phyloP scores from a whole-genome alignment of 2,888 invertebrate genomes.

The Lobophora halterata region DNA sequence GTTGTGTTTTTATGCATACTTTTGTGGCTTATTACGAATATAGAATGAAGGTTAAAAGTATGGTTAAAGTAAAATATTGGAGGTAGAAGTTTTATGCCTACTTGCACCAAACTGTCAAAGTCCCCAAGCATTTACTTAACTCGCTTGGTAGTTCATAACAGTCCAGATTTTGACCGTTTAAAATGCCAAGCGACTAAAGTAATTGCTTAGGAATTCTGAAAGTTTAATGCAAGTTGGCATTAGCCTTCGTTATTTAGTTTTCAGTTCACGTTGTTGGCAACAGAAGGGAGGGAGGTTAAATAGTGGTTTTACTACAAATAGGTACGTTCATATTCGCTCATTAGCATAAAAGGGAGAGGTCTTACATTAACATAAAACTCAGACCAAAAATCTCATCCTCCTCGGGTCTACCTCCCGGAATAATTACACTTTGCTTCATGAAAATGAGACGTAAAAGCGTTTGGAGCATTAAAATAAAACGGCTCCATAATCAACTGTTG shows the following conservation, averaged over 20 bases:
- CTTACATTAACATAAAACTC: constrained; percentile 65
- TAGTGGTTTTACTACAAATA: constrained; percentile 53
- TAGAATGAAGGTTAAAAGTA: too few relatives aligned
- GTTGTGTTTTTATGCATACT: too few relatives aligned
- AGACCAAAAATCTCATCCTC: constrained; percentile 61
- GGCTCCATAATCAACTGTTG: constrained; percentile 41
- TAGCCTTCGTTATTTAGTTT: constrained; percentile 7
- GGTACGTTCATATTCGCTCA: constrained; percentile 53
- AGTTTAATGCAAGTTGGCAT: too few relatives aligned
- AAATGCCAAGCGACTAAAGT: too few relatives aligned
- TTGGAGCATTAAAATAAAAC: constrained; percentile 46
- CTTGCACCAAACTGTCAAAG: too few relatives aligned
- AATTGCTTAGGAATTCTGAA: too few relatives aligned
- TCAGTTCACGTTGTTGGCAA: constrained; percentile 13
- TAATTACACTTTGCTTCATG: constrained; percentile 65
- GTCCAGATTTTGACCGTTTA: too few relatives aligned
- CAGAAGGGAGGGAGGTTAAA: constrained; percentile 46
- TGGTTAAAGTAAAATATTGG: too few relatives aligned
- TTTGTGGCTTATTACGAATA: too few relatives aligned
- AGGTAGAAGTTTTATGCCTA: too few relatives aligned
- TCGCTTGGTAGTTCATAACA: too few relatives aligned
- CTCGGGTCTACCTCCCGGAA: constrained; percentile 46
- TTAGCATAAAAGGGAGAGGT: constrained; percentile 60
- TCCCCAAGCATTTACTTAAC: too few relatives aligned
- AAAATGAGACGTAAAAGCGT: constrained; percentile 63